Evolutionary conservation across 2,888 invertebrate species (phyloP).

Genomic region (Oscheius myriophilus): DNA sequence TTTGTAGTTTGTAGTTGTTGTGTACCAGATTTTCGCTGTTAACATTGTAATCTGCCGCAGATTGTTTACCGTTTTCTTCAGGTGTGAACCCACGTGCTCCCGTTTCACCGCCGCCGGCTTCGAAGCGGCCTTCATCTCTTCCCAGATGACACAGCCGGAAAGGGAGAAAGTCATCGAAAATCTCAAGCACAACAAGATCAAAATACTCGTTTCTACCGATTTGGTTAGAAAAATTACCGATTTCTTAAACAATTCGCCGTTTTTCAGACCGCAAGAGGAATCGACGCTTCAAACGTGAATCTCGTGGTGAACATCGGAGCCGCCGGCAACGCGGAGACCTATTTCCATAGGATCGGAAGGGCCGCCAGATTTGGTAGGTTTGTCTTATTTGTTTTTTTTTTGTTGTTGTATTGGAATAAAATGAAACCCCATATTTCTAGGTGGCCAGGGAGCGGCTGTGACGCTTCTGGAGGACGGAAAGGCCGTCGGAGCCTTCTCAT

Average conservation of each 20-base stretch:
- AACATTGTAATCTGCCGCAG: background rate
- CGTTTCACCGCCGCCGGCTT: constrained; percentile 81
- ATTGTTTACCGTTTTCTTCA: constrained; percentile 68
- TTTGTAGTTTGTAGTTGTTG: background rate
- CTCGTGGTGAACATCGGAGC: constrained; percentile 91
- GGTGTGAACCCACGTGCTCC: constrained; percentile 83
- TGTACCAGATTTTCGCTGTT: background rate
- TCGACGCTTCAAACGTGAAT: constrained; percentile 92
- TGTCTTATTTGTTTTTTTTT: background rate
- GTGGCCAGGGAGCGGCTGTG: constrained; percentile 59
- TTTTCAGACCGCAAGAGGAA: constrained; percentile 86
- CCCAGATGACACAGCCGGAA: constrained; percentile 82
- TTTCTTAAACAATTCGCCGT: no score
- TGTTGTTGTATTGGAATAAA: background rate
- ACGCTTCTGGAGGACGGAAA: constrained; percentile 46
- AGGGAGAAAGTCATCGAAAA: constrained; percentile 82
- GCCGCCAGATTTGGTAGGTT: constrained; percentile 87
- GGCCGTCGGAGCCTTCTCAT: constrained; percentile 10
- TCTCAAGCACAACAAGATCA: constrained; percentile 83
- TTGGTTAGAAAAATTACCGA: constrained; percentile 70
- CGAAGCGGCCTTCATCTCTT: constrained; percentile 82
- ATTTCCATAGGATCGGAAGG: constrained; percentile 92
- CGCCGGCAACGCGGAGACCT: constrained; percentile 83
- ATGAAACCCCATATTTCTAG: constrained; percentile 13
- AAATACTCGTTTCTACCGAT: constrained; percentile 88